phyloP scores from a whole-genome alignment of 2,113 vertebrate genomes.

The Chauna torquata region DNA sequence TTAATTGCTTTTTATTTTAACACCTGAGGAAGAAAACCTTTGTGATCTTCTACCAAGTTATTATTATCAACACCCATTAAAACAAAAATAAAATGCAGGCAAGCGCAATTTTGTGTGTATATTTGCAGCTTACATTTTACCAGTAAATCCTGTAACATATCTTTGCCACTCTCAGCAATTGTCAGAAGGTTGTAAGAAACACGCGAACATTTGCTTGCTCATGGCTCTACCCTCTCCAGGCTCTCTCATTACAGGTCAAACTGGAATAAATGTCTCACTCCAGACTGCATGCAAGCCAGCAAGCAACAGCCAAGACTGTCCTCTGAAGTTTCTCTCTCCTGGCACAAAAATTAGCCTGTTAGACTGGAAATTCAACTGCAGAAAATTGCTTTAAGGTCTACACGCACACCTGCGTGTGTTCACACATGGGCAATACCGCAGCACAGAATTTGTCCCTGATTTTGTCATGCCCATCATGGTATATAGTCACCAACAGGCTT shows the following conservation, averaged over 20 bases:
- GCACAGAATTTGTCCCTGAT: not conserved
- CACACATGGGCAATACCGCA: rapidly evolving
- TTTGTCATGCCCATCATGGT: rapidly evolving
- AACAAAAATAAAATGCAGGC: not conserved
- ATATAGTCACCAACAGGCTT: too few relatives aligned
- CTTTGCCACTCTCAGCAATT: not conserved
- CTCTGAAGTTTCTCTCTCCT: not conserved
- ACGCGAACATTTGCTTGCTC: not conserved
- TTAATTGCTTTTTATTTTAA: slow-evolving; percentile 35
- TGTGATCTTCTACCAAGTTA: not conserved
- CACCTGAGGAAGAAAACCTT: not conserved
- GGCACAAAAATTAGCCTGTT: not conserved
- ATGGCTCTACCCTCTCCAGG: not conserved
- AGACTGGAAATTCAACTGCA: not conserved
- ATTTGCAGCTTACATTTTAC: not conserved
- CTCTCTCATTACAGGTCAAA: not conserved
- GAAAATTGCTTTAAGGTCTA: too few relatives aligned
- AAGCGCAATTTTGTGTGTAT: not conserved
- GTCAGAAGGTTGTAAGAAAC: not conserved
- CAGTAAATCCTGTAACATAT: not conserved
- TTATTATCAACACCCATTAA: not conserved
- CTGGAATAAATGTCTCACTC: not conserved
- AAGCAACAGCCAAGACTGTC: not conserved
- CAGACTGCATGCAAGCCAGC: not conserved
- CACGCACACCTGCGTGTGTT: rapidly evolving